These are phyloP conservation scores for Carcinoscorpius rotundicauda DNA, from an alignment of 1,140 invertebrate genomes.

Conservation along the genomic window DNA sequence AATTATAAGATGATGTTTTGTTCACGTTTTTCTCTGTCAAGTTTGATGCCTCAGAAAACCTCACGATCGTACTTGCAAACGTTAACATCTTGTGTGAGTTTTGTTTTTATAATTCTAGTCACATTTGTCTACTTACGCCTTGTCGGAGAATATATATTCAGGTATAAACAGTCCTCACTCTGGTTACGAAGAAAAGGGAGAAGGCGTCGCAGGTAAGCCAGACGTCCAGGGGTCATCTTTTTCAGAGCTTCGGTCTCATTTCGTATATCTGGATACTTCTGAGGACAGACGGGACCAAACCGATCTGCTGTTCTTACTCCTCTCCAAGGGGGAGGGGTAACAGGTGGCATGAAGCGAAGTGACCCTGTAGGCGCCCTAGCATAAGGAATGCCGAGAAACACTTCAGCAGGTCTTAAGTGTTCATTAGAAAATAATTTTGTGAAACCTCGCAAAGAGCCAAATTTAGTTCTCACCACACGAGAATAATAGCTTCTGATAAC, in stretches of 20 bases:
- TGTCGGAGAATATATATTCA: constrained; percentile 89
- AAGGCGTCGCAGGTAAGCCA: constrained; percentile 73
- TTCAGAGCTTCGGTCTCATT: constrained; percentile 49
- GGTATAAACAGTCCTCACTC: constrained; percentile 88
- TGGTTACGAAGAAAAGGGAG: constrained; percentile 74
- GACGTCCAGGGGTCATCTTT: constrained; percentile 67
- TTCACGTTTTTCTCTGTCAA: no score
- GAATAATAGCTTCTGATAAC: constrained; percentile 24
- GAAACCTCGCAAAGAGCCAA: constrained; percentile 76
- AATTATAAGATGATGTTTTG: no score
- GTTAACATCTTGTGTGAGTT: no score
- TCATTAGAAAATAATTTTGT: constrained; percentile 52
- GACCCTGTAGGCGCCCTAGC: constrained; percentile 57
- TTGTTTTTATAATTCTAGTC: no score
- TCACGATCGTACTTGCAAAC: no score
- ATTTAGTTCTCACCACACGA: constrained; percentile 71
- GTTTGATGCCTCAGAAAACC: no score
- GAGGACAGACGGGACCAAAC: constrained; percentile 75
- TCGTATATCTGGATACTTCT: constrained; percentile 43
- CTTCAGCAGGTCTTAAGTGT: constrained; percentile 37
- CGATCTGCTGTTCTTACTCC: constrained; percentile 66
- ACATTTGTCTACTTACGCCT: constrained; percentile 54
- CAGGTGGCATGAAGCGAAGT: constrained; percentile 50
- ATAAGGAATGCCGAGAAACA: constrained; percentile 58
- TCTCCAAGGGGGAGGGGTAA: constrained; percentile 65